Evolutionary conservation across 2,797 vertebrate genomes (phyloP).

Genomic region (Clamator glandarius): DNA sequence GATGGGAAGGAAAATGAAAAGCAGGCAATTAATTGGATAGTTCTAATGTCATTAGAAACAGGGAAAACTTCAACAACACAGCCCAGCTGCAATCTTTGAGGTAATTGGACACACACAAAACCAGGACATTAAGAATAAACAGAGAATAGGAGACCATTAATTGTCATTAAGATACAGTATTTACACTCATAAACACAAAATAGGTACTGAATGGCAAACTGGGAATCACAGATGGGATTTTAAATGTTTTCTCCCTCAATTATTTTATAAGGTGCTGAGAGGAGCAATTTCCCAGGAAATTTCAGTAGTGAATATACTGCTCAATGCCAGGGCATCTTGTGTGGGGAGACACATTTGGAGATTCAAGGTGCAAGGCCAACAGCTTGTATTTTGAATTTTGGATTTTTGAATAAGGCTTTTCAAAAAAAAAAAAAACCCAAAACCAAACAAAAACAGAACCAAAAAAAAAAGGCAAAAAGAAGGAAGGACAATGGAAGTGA

Average conservation of each 20-base stretch:
- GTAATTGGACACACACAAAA: background rate
- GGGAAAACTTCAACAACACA: background rate
- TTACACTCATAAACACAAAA: background rate
- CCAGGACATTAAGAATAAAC: background rate
- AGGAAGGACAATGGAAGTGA: background rate
- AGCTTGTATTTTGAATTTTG: no score
- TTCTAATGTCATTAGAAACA: constrained; percentile 7
- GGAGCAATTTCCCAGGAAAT: background rate
- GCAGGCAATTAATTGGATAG: constrained; percentile 2
- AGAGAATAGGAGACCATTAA: background rate
- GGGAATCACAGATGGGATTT: background rate
- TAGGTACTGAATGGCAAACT: background rate
- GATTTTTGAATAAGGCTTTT: background rate
- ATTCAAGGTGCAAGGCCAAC: constrained; percentile 7
- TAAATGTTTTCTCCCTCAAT: background rate
- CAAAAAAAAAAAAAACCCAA: no score
- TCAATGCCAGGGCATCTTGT: constrained; percentile 4
- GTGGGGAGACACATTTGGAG: background rate
- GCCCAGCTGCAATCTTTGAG: background rate
- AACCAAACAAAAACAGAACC: background rate
- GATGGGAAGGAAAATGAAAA: constrained; percentile 20
- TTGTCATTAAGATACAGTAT: background rate
- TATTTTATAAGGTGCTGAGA: constrained; percentile 32
- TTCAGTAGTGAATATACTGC: constrained; percentile 31
- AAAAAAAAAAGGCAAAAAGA: background rate